Evolutionary conservation across 2,797 vertebrate species (phyloP), one percentile per base, ranked within the genome.

Genomic region (Tokudaia tokunoshimensis): DNA sequence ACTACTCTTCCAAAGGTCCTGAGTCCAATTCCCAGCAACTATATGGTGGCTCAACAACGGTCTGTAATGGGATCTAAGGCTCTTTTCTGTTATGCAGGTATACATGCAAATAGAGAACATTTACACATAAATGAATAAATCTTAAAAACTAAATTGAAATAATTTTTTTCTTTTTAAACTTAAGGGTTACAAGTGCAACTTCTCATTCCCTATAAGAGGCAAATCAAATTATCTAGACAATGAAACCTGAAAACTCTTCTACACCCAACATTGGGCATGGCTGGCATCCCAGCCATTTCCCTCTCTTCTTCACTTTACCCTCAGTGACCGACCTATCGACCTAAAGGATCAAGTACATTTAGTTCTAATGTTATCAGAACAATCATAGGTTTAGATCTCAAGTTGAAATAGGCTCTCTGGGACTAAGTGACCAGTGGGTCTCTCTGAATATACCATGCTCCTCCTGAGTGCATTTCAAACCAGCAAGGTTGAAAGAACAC

Each of bases 391-490:
- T 81, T 95, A 44, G 34, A 94, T 12, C 63, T 9, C 74, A 83
- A 87, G 70, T 72, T 85, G 84, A 63, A 95, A 37, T 0, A 65
- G 74, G 29, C 47, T 96, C 76, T 91, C 76, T 88, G 44, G n/a
- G 29, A 67, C 41, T 65, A 95, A 34, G 31, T 10, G 13, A 22
- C 29, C 67, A 89, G 8, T 29, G 44, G 24, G 47, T 65, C 31
- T 52, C 63, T 89, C 6, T 0, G 34, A 52, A 80, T 31, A 88
- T 0, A 57, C 81, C 37, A 9, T 2, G 7, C 17, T 78, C n/a
- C 67, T 83, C 47, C 50, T 55, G 63, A 81, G 59, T 14, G n/a
- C 67, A 61, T 19, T 19, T 52, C 82, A 86, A 80, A 75, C 37
- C 61, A 29, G 11, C 1, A 31, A 20, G n/a, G 59, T 4, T 34